Conservation (phyloP, 1,140 invertebrate genomes). For the Saccostrea echinata region DNA sequence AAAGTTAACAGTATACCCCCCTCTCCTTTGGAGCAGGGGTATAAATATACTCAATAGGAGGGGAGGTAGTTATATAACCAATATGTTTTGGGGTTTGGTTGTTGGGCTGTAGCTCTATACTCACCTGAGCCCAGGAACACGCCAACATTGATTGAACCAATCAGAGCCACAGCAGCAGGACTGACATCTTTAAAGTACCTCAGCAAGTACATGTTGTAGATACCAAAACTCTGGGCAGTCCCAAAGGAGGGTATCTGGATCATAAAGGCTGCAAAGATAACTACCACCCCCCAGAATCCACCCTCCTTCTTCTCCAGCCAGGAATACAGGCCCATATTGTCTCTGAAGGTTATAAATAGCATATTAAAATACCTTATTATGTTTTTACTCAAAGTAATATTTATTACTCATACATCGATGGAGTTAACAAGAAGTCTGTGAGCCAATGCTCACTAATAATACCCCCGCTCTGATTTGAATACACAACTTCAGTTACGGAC, state of each 20-base stretch:
- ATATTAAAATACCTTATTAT: neutral
- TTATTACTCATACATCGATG: too few relatives aligned
- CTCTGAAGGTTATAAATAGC: neutral
- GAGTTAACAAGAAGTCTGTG: too few relatives aligned
- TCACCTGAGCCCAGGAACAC: constrained; percentile 64
- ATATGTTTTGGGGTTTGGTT: too few relatives aligned
- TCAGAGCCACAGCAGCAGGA: constrained; percentile 62
- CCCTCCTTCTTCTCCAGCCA: constrained; percentile 59
- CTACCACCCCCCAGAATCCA: constrained; percentile 55
- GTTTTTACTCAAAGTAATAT: too few relatives aligned
- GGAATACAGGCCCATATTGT: constrained; percentile 38
- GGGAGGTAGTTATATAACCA: too few relatives aligned
- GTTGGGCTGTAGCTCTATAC: neutral
- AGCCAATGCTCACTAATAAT: too few relatives aligned
- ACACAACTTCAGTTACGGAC: too few relatives aligned
- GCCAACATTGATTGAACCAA: constrained; percentile 62
- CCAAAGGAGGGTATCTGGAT: constrained; percentile 56
- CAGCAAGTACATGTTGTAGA: constrained; percentile 67
- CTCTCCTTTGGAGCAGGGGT: too few relatives aligned
- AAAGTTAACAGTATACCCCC: too few relatives aligned
- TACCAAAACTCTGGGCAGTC: constrained; percentile 59
- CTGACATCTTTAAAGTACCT: constrained; percentile 57
- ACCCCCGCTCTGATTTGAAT: too few relatives aligned
- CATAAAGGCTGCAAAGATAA: constrained; percentile 48
- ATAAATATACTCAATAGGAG: too few relatives aligned